Conservation (phyloP, 2,888 invertebrate species). For the Troides aeacus region DNA sequence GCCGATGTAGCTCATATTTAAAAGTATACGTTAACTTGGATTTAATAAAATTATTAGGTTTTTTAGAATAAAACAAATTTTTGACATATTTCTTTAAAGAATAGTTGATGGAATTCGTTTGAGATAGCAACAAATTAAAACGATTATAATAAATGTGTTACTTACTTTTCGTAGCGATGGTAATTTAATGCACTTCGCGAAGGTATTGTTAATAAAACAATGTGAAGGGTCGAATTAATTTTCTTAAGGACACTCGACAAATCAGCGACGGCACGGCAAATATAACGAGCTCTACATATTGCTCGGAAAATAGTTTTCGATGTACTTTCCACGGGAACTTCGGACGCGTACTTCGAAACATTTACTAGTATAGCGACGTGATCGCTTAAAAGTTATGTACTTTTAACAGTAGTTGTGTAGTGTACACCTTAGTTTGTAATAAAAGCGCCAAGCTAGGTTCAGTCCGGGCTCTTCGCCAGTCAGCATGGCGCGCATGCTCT, state of each 20-base stretch:
- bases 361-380: not conserved
- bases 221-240: not conserved
- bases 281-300: not conserved
- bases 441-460: not conserved
- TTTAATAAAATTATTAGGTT: too few species aligned
- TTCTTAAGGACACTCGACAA: not conserved
- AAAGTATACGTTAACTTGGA: too few species aligned
- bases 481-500: constrained; percentile 22
- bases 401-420: too few species aligned
- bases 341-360: not conserved
- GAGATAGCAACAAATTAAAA: not conserved
- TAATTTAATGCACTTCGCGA: not conserved
- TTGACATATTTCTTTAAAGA: too few species aligned
- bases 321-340: not conserved
- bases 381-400: too few species aligned
- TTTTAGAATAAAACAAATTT: too few species aligned
- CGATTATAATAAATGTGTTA: not conserved
- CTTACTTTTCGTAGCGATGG: not conserved
- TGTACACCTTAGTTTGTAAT: not conserved
- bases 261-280: not conserved
- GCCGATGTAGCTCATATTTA: too few species aligned
- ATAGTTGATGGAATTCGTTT: too few species aligned
- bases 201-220: not conserved
- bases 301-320: not conserved
- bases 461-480: not conserved